Evolutionary conservation across 1,140 invertebrate species (phyloP).

Genomic region (Aphis gossypii): DNA sequence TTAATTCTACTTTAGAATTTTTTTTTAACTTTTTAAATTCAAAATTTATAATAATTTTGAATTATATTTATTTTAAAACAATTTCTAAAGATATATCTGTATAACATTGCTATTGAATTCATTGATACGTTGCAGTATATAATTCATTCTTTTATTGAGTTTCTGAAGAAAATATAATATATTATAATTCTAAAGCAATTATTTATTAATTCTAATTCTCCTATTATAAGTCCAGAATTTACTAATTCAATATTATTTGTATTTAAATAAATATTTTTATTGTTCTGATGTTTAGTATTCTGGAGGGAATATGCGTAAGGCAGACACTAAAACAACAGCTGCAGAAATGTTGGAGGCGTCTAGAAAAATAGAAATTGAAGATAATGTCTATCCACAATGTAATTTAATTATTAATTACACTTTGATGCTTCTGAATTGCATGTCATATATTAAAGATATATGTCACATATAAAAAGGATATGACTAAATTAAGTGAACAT

Average conservation of each 20-base stretch:
- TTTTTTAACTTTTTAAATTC: too few species aligned
- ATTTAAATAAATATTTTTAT: not conserved
- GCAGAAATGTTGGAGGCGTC: constrained; percentile 49
- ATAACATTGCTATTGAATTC: too few species aligned
- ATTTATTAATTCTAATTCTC: too few species aligned
- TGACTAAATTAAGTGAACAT: not conserved
- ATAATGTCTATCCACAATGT: not conserved
- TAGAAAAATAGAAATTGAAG: constrained; percentile 39
- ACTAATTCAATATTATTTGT: not conserved
- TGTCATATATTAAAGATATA: not conserved
- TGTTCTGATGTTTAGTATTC: not conserved
- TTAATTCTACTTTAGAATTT: too few species aligned
- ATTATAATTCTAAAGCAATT: too few species aligned
- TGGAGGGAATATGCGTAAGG: not conserved
- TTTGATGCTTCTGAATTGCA: not conserved
- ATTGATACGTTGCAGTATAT: too few species aligned
- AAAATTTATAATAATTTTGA: too few species aligned
- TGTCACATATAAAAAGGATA: not conserved
- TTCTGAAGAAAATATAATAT: too few species aligned
- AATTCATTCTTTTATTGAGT: too few species aligned
- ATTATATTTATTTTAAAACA: too few species aligned
- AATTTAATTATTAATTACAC: not conserved
- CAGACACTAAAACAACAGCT: constrained; percentile 35
- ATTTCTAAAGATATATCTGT: too few species aligned
- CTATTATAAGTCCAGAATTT: too few species aligned